Evolutionary conservation across 2,113 vertebrate species (phyloP).

Genomic region (Erinaceus europaeus): DNA sequence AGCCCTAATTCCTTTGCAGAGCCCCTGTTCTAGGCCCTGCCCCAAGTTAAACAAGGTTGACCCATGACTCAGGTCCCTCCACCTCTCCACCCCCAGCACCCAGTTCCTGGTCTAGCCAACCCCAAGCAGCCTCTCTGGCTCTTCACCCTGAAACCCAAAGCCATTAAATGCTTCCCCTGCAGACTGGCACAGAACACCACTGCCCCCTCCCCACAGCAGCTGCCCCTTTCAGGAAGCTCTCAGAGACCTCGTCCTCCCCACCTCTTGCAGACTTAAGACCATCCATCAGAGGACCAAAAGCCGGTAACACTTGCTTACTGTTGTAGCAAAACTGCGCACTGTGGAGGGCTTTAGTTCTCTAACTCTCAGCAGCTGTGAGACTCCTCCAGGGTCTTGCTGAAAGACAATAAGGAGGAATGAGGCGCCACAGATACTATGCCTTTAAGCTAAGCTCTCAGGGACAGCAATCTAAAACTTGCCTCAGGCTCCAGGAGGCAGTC

Average conservation of each 20-base stretch:
- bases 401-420: not conserved
- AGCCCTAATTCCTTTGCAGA: not conserved
- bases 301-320: not conserved
- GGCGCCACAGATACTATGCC: not conserved
- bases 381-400: not conserved
- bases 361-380: not conserved
- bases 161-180: not conserved
- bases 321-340: not conserved
- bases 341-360: not conserved
- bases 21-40: not conserved
- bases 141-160: not conserved
- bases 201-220: not conserved
- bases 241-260: not conserved
- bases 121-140: not conserved
- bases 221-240: not conserved
- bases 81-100: no score
- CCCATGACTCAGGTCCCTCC: not conserved
- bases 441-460: not conserved
- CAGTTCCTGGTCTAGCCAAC: no score
- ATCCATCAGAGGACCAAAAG: not conserved
- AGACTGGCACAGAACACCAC: not conserved
- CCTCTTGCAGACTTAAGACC: not conserved
- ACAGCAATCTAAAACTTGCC: not conserved
- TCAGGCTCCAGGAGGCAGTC: not conserved
- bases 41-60: not conserved